Evolutionary conservation across 2,113 vertebrate species (phyloP), one percentile per base, ranked within the genome.

Genomic region (Amphiprion percula): DNA sequence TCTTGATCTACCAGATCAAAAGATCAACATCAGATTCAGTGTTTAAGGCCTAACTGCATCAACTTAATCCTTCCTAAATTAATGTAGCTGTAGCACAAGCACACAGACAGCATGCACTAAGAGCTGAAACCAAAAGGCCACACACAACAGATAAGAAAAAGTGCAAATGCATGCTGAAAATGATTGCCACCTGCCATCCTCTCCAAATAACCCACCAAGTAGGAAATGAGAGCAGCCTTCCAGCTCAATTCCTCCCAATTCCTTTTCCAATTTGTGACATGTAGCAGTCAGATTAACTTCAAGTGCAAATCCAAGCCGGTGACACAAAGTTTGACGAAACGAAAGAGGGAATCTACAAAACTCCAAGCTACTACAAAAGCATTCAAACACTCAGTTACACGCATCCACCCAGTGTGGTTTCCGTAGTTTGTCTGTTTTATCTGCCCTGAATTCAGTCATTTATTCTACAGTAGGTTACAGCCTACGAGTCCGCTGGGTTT

Each of bases 91-190:
- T 44, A 52, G 16, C 52, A 84, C 37, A 55, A 76, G 61, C 55
- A 81, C 53, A 54, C 14, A 63, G 85, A 63, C 17, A 58, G 84
- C 93, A 93, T 94, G 94, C 92, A 88, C 62, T 69, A 78, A 73
- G 46, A 79, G 21, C 82, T 77, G 23, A 74, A 90, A 89, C 44
- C 72, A 83, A 91, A 88, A 88, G 74, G 82, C 82, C 82, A 85
- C 83, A 74, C 15, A 87, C 59, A 68, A 87, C 63, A 78, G 67
- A 83, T 65, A 81, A 89, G 72, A 46, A 86, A 87, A 91, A 90
- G 89, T 91, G 89, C 85, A 90, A 89, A 88, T 87, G 65, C 87
- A 90, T 88, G 88, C 87, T 53, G 77, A 69, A 87, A 74, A 86
- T 82, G 85, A 92, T 83, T 92, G 90, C 87, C 79, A 81, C 74